phyloP scores from a whole-genome alignment of 2,888 invertebrate genomes.

The Fragum whitleyi region DNA sequence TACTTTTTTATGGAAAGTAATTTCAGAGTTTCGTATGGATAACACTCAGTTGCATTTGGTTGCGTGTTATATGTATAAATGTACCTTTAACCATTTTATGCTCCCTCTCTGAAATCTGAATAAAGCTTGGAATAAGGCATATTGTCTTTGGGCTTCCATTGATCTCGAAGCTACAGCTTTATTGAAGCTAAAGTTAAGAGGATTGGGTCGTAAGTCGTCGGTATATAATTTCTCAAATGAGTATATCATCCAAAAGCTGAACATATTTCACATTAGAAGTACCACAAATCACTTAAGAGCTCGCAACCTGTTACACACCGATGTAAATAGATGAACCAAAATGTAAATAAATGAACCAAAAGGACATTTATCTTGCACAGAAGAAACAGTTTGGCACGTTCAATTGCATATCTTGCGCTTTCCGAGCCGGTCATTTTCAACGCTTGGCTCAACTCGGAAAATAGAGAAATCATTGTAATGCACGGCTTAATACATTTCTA shows the following conservation, averaged over 20 bases:
- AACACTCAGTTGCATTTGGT: too few relatives aligned
- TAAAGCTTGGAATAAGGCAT: too few relatives aligned
- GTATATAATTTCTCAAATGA: too few relatives aligned
- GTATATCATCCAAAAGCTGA: background rate
- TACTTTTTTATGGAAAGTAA: too few relatives aligned
- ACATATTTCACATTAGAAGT: background rate
- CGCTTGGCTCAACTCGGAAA: background rate
- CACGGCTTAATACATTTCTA: conserved; percentile 18
- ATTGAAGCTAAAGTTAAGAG: too few relatives aligned
- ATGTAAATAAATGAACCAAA: background rate
- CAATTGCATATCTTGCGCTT: conserved; percentile 24
- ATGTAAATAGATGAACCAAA: background rate
- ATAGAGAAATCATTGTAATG: conserved; percentile 25
- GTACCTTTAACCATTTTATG: too few relatives aligned
- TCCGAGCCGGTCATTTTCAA: conserved; percentile 15
- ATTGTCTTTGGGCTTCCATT: too few relatives aligned
- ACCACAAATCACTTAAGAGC: conserved; percentile 6
- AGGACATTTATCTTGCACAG: conserved; percentile 10
- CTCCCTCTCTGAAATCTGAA: too few relatives aligned
- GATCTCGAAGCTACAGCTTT: too few relatives aligned
- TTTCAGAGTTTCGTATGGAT: too few relatives aligned
- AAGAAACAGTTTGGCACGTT: conserved; percentile 12
- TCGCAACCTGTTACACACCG: background rate
- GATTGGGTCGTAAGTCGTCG: too few relatives aligned
- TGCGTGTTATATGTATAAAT: too few relatives aligned